phyloP scores from a whole-genome alignment of 2,797 vertebrate species.

The Sphaeramia orbicularis region DNA sequence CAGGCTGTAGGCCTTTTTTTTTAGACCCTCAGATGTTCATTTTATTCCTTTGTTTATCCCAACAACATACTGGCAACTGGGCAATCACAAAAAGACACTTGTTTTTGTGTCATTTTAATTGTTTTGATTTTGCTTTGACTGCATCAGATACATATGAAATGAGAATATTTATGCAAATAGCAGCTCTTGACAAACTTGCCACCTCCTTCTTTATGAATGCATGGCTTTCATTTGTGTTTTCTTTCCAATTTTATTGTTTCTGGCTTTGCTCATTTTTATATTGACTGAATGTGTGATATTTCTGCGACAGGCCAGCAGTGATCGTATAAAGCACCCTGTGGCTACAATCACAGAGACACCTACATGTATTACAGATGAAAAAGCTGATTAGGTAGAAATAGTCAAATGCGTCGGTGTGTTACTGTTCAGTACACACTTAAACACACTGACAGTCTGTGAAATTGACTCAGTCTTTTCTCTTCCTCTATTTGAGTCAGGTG shows the following conservation, averaged over 20 bases:
- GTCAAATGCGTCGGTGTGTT: too few species aligned
- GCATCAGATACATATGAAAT: neutral
- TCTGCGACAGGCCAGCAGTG: neutral
- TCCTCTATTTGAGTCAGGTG: too few species aligned
- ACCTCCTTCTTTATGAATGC: neutral
- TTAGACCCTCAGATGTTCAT: too few species aligned
- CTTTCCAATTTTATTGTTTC: neutral
- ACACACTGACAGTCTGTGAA: neutral
- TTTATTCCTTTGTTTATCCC: neutral
- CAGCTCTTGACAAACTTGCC: too few species aligned
- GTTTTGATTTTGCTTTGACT: neutral
- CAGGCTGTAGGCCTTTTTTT: too few species aligned
- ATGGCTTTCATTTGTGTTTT: constrained; percentile 1
- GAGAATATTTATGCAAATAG: neutral
- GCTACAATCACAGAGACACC: neutral
- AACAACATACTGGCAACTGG: neutral
- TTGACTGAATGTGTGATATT: neutral
- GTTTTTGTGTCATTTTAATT: neutral
- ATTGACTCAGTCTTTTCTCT: neutral
- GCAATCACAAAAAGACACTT: neutral
- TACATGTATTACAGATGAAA: constrained; percentile 1
- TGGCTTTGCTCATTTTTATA: neutral
- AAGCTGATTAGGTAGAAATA: neutral
- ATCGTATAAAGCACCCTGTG: neutral
- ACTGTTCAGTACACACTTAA: neutral